Conservation (phyloP, 2,888 invertebrate genomes). For the Agrypnus murinus region DNA sequence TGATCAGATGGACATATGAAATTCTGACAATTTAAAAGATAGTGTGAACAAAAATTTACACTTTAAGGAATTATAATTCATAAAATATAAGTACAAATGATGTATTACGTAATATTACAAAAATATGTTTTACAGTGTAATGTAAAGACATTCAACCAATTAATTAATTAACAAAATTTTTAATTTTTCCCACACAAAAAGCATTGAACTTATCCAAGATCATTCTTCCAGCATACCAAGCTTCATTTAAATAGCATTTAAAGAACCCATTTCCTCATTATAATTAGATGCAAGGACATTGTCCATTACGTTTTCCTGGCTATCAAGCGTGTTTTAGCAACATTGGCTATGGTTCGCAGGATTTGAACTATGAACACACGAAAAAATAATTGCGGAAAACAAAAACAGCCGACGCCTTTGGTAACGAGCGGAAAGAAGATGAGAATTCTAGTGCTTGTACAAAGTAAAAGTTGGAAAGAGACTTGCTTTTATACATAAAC, state of each 20-base stretch:
- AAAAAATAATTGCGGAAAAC: too few species aligned
- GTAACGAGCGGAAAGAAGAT: conserved; percentile 35
- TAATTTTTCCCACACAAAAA: conserved; percentile 38
- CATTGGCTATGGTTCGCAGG: conserved; percentile 16
- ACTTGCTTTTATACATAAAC: conserved; percentile 38
- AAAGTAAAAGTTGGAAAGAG: conserved; percentile 41
- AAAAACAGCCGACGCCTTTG: conserved; percentile 34
- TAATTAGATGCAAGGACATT: conserved; percentile 47
- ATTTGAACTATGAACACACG: conserved; percentile 30
- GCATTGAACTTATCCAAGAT: not conserved
- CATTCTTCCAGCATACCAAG: conserved; percentile 16
- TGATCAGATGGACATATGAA: too few species aligned
- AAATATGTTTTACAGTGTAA: too few species aligned
- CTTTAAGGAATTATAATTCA: too few species aligned
- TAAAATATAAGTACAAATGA: too few species aligned
- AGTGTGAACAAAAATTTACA: too few species aligned
- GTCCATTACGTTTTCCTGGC: conserved; percentile 41
- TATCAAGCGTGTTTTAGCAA: conserved; percentile 37
- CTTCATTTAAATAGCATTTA: conserved; percentile 39
- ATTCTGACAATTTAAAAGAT: too few species aligned
- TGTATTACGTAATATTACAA: too few species aligned
- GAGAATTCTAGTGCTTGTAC: conserved; percentile 7
- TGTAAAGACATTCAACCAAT: too few species aligned
- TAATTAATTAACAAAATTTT: not conserved
- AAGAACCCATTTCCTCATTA: conserved; percentile 45